A percentile compares a stretch with the other conserved stretches of the same genome.
Evolutionary conservation across 2,888 invertebrate genomes (phyloP).

Genomic region (Notodonta ziczac): DNA sequence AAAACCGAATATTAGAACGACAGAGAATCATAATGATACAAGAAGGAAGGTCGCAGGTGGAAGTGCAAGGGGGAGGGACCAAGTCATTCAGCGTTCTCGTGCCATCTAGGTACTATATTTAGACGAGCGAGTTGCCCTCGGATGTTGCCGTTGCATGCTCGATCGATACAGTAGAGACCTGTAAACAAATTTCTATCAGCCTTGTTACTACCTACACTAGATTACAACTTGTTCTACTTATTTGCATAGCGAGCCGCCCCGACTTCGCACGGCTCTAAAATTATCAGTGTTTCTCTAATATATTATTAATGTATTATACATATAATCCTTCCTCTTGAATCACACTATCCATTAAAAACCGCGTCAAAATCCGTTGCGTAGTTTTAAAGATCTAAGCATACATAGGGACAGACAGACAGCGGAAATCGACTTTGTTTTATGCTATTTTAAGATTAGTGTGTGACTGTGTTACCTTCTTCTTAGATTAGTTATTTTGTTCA

Average conservation of each 20-base stretch:
- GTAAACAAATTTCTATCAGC: constrained; percentile 23
- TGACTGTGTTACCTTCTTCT: background rate
- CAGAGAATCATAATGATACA: background rate
- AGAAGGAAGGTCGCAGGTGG: constrained; percentile 14
- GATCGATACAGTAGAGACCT: constrained; percentile 48
- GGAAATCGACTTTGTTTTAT: no score
- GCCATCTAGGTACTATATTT: constrained; percentile 51
- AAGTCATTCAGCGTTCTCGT: constrained; percentile 24
- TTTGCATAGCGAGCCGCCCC: no score
- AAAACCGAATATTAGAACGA: background rate
- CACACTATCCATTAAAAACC: no score
- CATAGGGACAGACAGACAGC: no score
- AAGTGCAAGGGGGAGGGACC: background rate
- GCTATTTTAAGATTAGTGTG: no score
- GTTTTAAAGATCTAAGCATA: no score
- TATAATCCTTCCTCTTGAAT: no score
- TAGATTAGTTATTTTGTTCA: no score
- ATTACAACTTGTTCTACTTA: background rate
- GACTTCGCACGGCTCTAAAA: no score
- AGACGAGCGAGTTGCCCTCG: constrained; percentile 40
- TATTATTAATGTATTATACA: no score
- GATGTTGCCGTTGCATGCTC: constrained; percentile 40
- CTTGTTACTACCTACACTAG: constrained; percentile 7
- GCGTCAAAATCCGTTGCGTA: no score
- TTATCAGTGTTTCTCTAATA: no score